Base-by-base conservation (phyloP, 1,140 invertebrate genomes). In the Limonius californicus region DNA sequence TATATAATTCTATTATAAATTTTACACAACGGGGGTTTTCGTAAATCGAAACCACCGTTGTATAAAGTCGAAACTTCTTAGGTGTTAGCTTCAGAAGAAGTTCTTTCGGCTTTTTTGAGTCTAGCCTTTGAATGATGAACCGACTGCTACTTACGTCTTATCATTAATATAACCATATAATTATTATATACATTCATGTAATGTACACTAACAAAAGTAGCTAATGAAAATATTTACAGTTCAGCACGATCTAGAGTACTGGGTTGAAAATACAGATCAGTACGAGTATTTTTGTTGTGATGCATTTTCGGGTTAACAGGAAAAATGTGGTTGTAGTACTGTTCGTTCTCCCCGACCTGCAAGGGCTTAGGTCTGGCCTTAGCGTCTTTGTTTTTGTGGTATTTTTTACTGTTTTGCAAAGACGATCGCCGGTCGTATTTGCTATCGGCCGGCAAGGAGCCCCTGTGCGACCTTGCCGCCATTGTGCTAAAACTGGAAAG, bases 311-410 rank as follows among this genome's bases (percentile, higher is more conserved):
- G 45, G 19, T 50, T 50, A 50, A 12, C 20, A 18, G 74, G 71
- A 61, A 76, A 76, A 50, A 76, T 71, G 59, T 73, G 70, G 56
- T 76, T 71, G 63, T 76, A 76, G 62, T 76, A 76, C 30, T 70
- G 70, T 62, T 76, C 70, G 60, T 74, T 67, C 55, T 74, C 74
- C 15, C 45, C 45, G 45, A 68, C 54, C 55, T 74, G 73, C 19
- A 76, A 63, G 15, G 74, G 74, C 58, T 69, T 73, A 11, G 74
- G 74, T 59, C 72, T 66, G n/a, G 61, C 58, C 19, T 60, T 67
- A 19, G n/a, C 20, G 54, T 30, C 61, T 57, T 64, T 68, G 54
- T 66, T 64, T 35, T 66, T 68, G 20, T 63, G 61, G 20, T 59
- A 61, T 47, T 67, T 67, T 59, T 62, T 39, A 23, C 57, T 21